Conservation (phyloP, 2,888 invertebrate genomes). For the Flabesymbios commensalis region DNA sequence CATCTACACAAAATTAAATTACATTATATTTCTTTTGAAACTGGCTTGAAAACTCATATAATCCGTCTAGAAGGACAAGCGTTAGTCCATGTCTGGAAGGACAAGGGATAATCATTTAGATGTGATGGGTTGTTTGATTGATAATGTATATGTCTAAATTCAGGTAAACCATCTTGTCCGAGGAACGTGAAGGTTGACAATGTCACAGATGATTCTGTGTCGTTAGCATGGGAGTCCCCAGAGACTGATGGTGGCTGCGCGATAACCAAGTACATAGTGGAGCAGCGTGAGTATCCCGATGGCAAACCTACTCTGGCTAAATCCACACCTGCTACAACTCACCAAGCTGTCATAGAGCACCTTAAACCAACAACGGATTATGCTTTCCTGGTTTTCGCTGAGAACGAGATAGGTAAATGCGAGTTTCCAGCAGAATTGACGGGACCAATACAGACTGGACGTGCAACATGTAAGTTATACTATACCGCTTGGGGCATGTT, state of each 20-base stretch:
- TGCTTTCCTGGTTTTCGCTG: slow-evolving; percentile 81
- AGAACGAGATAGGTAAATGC: slow-evolving; percentile 76
- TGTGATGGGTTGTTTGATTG: too few relatives aligned
- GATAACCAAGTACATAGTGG: slow-evolving; percentile 42
- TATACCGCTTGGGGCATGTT: too few relatives aligned
- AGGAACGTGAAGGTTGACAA: not conserved
- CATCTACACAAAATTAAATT: too few relatives aligned
- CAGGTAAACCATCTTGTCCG: not conserved
- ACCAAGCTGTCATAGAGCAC: slow-evolving; percentile 7
- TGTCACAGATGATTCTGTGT: not conserved
- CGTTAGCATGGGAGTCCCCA: slow-evolving; percentile 29
- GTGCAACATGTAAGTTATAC: too few relatives aligned
- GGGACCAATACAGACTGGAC: slow-evolving; percentile 11
- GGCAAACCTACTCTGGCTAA: slow-evolving; percentile 29
- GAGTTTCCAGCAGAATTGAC: slow-evolving; percentile 38
- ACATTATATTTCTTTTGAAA: too few relatives aligned
- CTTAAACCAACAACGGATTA: slow-evolving; percentile 62
- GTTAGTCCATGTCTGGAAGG: too few relatives aligned
- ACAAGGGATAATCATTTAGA: too few relatives aligned
- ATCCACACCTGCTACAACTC: slow-evolving; percentile 43
- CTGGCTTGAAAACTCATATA: too few relatives aligned
- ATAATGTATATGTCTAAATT: too few relatives aligned
- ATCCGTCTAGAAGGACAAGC: too few relatives aligned
- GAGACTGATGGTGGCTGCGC: slow-evolving; percentile 44
- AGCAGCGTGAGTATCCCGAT: slow-evolving; percentile 43